These are phyloP conservation scores for Tachysurus fulvidraco DNA, from an alignment of 2,113 vertebrate genomes.

Conservation along the genomic window DNA sequence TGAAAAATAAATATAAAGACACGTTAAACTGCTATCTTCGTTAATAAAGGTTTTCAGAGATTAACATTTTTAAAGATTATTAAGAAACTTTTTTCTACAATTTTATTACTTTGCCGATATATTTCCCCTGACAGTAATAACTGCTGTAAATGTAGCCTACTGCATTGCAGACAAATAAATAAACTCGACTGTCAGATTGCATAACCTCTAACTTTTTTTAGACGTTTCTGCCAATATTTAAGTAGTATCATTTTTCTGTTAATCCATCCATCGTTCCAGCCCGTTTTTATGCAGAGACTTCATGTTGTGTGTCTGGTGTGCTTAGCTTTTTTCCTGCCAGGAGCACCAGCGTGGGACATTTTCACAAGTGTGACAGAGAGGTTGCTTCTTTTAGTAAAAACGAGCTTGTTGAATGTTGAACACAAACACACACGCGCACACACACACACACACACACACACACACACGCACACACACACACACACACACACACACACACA, in stretches of 20 bases:
- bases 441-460: conserved; percentile 25
- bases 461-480: not conserved
- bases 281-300: conserved; percentile 46
- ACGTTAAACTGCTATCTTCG: not conserved
- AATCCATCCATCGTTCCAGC: conserved; percentile 29
- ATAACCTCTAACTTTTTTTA: not conserved
- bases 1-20: not conserved
- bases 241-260: conserved; percentile 5
- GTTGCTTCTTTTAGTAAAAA: conserved; percentile 57
- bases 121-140: not conserved
- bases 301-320: conserved; percentile 40
- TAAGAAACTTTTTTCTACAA: too few species aligned
- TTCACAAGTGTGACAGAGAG: conserved; percentile 31
- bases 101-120: not conserved
- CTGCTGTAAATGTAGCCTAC: not conserved
- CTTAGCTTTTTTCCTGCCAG: conserved; percentile 21
- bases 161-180: not conserved
- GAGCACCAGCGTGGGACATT: conserved; percentile 33
- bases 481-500: too few species aligned
- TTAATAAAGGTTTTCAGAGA: not conserved
- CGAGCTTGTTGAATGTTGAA: conserved; percentile 37
- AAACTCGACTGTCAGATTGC: not conserved
- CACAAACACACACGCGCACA: conserved; percentile 6
- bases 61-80: not conserved
- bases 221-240: not conserved